phyloP scores from a whole-genome alignment of 1,140 invertebrate species.

The Paraescarpia echinospica region DNA sequence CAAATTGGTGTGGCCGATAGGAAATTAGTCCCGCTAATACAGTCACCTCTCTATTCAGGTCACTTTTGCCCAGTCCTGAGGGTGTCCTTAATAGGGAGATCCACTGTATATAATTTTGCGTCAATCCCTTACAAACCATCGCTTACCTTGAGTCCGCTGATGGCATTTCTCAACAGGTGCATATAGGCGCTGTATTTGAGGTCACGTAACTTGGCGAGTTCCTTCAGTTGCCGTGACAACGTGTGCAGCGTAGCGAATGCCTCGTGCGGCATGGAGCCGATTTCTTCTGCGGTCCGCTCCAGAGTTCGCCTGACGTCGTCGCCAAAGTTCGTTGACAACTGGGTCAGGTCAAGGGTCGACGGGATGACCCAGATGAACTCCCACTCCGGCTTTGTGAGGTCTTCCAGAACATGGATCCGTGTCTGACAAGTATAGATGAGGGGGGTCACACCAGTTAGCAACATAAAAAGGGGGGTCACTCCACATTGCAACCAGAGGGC shows the following conservation, averaged over 20 bases:
- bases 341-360: background rate
- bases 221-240: slow-evolving; percentile 57
- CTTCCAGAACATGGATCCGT: slow-evolving; percentile 69
- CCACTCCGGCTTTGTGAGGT: slow-evolving; percentile 69
- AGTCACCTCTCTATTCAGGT: too few species aligned
- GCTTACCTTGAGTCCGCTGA: slow-evolving; percentile 73
- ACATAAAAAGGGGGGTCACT: too few species aligned
- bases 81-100: too few species aligned
- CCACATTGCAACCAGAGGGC: too few species aligned
- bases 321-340: background rate
- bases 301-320: background rate
- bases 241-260: background rate
- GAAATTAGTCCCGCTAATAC: too few species aligned
- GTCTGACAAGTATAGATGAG: slow-evolving; percentile 42
- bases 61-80: too few species aligned
- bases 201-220: slow-evolving; percentile 63
- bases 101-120: too few species aligned
- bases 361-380: slow-evolving; percentile 77
- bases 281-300: background rate
- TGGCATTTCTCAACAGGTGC: slow-evolving; percentile 68
- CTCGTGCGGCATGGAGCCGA: background rate
- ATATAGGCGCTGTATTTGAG: slow-evolving; percentile 72
- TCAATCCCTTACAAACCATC: background rate
- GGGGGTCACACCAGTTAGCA: too few species aligned
- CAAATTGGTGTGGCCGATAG: too few species aligned